Evolutionary conservation across 2,113 vertebrate genomes (phyloP).

Genomic region (Nerophis lumbriciformis): DNA sequence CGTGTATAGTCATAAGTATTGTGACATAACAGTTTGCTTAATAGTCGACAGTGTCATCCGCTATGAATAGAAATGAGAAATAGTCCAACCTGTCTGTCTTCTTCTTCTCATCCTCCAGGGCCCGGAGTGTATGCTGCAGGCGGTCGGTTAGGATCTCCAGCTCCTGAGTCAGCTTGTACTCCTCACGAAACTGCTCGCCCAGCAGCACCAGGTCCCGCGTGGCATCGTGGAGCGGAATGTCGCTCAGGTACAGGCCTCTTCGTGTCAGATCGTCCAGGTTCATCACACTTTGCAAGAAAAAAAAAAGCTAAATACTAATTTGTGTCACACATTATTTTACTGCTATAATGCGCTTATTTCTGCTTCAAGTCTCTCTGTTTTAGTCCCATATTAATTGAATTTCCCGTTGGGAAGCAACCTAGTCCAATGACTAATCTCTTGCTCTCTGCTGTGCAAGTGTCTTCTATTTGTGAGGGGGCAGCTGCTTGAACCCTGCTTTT

Average conservation of each 20-base stretch:
- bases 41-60: too few species aligned
- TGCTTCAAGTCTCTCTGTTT: slow-evolving; percentile 12
- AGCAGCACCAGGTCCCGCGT: slow-evolving; percentile 95
- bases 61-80: not conserved
- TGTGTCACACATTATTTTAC: not conserved
- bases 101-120: slow-evolving; percentile 97
- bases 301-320: not conserved
- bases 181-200: slow-evolving; percentile 96
- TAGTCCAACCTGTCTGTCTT: slow-evolving; percentile 90
- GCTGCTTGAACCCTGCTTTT: slow-evolving; percentile 20
- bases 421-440: slow-evolving; percentile 14
- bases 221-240: slow-evolving; percentile 95
- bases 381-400: not conserved
- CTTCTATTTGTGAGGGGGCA: slow-evolving; percentile 9
- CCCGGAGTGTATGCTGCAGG: slow-evolving; percentile 92
- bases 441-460: slow-evolving; percentile 14
- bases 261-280: slow-evolving; percentile 95
- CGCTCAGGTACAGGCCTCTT: slow-evolving; percentile 92
- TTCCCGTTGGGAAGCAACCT: slow-evolving; percentile 16
- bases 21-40: too few species aligned
- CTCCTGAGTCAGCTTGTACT: slow-evolving; percentile 97
- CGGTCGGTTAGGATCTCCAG: slow-evolving; percentile 95
- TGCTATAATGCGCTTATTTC: too few species aligned
- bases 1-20: too few species aligned
- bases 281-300: slow-evolving; percentile 81